A percentile compares a stretch with the other conserved stretches of the same genome.
Evolutionary conservation across 2,113 vertebrate species (phyloP).

Genomic region (Ibidorhyncha struthersii): DNA sequence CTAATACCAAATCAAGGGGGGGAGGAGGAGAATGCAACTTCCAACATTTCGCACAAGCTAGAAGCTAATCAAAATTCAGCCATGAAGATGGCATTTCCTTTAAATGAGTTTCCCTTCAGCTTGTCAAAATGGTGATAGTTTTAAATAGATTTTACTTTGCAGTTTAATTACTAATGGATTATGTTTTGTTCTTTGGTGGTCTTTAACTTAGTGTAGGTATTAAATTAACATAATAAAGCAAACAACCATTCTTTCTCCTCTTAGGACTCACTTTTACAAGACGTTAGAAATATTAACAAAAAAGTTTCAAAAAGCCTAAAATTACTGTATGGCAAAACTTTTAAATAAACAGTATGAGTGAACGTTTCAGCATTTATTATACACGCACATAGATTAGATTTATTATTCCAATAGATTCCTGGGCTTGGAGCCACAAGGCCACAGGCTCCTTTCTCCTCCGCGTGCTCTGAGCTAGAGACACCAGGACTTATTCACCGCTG

Average conservation of each 20-base stretch:
- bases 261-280: neutral
- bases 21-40: neutral
- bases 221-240: neutral
- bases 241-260: neutral
- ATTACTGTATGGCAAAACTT: neutral
- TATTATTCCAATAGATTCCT: neutral
- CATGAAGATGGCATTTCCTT: neutral
- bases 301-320: neutral
- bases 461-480: neutral
- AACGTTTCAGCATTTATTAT: neutral
- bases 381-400: neutral
- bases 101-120: neutral
- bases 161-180: neutral
- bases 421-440: neutral
- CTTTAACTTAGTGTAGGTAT: neutral
- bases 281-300: neutral
- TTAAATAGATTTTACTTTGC: neutral
- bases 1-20: neutral
- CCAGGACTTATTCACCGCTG: neutral
- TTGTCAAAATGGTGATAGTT: neutral
- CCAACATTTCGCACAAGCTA: neutral
- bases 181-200: neutral
- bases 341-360: neutral
- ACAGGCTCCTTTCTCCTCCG: neutral
- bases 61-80: neutral